Conservation (phyloP, 2,888 invertebrate genomes). For the Zaprionus obscuricornis region DNA sequence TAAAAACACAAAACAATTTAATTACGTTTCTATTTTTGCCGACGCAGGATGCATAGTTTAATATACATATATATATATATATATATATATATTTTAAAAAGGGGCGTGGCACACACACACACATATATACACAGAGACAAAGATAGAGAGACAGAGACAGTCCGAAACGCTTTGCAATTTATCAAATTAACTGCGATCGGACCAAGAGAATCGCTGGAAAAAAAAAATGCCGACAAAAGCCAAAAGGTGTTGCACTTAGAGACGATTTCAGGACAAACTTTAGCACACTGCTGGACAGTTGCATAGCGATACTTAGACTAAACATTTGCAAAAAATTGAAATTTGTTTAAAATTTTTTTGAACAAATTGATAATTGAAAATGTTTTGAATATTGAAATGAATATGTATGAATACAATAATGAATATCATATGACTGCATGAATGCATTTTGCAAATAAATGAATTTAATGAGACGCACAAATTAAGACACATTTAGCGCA, state of each 20-base stretch:
- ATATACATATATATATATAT: constrained; percentile 31
- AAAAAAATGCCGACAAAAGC: constrained; percentile 54
- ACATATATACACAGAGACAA: constrained; percentile 27
- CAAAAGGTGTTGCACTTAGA: constrained; percentile 45
- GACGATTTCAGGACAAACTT: constrained; percentile 17
- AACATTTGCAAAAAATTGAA: background rate
- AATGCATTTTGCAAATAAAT: no score
- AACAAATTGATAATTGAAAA: background rate
- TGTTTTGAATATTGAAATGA: no score
- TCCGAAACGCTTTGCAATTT: constrained; percentile 64
- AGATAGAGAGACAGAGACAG: constrained; percentile 1
- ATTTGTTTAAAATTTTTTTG: background rate
- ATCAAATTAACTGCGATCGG: constrained; percentile 76
- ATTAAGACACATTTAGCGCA: no score
- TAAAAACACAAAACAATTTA: constrained; percentile 73
- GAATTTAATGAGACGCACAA: no score
- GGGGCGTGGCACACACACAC: constrained; percentile 53
- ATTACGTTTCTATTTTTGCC: constrained; percentile 64
- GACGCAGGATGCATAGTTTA: no score
- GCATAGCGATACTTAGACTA: constrained; percentile 3
- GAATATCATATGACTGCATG: no score
- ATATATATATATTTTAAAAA: constrained; percentile 20
- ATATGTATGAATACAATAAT: no score
- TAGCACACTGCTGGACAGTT: constrained; percentile 16
- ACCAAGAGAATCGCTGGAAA: constrained; percentile 39